These are phyloP conservation scores for Meteorus colon DNA, from an alignment of 2,888 invertebrate species.

Conservation along the genomic window DNA sequence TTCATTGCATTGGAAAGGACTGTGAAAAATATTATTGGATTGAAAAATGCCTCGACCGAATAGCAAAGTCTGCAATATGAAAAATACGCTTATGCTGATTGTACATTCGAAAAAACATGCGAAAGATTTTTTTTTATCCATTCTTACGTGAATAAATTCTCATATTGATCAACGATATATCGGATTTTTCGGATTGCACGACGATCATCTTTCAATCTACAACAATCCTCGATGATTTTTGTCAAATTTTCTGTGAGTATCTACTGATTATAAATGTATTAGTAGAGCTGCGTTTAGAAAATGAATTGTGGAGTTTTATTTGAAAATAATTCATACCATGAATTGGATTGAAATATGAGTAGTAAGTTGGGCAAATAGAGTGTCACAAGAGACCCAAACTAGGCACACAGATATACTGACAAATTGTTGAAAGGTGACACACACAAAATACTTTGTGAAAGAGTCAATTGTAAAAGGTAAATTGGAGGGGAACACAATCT, in stretches of 20 bases:
- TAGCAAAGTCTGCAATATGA: conserved; percentile 42
- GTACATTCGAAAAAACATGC: no score
- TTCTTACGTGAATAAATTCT: neutral
- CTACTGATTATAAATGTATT: neutral
- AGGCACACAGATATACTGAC: conserved; percentile 47
- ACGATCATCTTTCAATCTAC: neutral
- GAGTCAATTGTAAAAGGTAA: conserved; percentile 46
- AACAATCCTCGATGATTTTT: neutral
- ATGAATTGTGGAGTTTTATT: neutral
- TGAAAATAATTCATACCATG: conserved; percentile 40
- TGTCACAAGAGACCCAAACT: conserved; percentile 50
- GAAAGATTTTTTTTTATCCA: no score
- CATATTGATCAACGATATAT: neutral
- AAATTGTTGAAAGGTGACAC: conserved; percentile 48
- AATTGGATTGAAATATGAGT: conserved; percentile 50
- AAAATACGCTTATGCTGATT: neutral
- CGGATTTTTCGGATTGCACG: neutral
- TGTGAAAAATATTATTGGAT: conserved; percentile 48
- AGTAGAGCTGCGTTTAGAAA: neutral
- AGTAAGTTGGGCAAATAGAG: conserved; percentile 48
- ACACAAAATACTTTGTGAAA: conserved; percentile 43
- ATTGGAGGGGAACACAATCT: conserved; percentile 48
- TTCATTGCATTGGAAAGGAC: conserved; percentile 46
- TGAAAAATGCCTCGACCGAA: conserved; percentile 46
- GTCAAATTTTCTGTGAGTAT: neutral